Base-by-base conservation (phyloP, 2,888 invertebrate species). In the Slavum lentiscoides region DNA sequence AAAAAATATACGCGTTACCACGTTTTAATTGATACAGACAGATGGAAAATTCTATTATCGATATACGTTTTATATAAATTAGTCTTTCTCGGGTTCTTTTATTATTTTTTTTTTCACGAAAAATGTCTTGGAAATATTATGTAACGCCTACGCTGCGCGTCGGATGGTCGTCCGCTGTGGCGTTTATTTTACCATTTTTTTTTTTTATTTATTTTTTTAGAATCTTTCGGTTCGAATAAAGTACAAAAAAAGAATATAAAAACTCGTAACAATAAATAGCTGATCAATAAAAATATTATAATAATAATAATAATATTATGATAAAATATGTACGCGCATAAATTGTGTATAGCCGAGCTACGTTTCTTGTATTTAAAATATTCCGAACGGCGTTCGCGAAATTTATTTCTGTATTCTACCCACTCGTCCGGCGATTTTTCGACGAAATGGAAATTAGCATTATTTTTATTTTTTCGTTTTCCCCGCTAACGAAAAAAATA, bases 11-110 rank as follows among this genome's bases (percentile, higher is more conserved):
- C 23, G 6, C 3, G 13, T 55, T 55, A 30, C 19, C 5, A 69
- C 30, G 30, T 55, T 69, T 69, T 69, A 30, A 69, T 69, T n/a
- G n/a, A 37, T n/a, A 30, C 30, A 69, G 37, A 37, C 55, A 55
- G 37, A 69, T 37, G 30, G 11, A 55, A n/a, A 55, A 53, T n/a
- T 11, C 2, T 19, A 62, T 62, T 30, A n/a, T n/a, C n/a, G 17
- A 7, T 30, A 17, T 53, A 15, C 15, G 15, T 15, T 4, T 53
- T 4, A 53, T 53, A 53, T 53, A 53, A 53, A 15, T 30, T 61
- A 61, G 9, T 13, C 5, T 61, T 23, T 61, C 17, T 55, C 55
- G 43, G 30, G 30, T 30, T 30, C 30, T 30, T 30, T 30, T 30
- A 1, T 30, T 30, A 5, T 69, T n/a, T 1, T 13, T 7, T 55